Percentiles rank a stretch among this genome's conserved stretches.
Evolutionary conservation across 2,797 vertebrate species (phyloP).

Genomic region (Silurus lanzhouensis): DNA sequence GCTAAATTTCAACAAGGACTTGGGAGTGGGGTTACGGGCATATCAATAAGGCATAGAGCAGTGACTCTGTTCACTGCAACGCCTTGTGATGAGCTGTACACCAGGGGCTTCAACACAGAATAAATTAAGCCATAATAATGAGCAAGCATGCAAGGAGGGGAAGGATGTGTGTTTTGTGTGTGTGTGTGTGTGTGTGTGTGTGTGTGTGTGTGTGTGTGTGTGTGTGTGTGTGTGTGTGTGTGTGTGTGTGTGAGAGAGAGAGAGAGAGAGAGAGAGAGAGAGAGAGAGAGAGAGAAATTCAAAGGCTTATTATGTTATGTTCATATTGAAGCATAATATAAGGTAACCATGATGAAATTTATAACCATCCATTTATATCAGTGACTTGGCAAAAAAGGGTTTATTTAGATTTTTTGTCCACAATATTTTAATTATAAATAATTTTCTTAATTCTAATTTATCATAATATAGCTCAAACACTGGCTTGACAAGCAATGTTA

Average conservation of each 20-base stretch:
- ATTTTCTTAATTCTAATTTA: not conserved
- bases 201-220: too few relatives aligned
- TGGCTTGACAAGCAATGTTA: not conserved
- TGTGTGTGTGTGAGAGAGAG: too few relatives aligned
- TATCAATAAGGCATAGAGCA: constrained; percentile 46
- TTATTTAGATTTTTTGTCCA: not conserved
- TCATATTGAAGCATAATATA: not conserved
- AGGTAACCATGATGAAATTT: not conserved
- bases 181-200: too few relatives aligned
- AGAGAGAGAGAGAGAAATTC: not conserved
- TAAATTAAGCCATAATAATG: constrained; percentile 23
- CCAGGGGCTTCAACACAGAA: constrained; percentile 20
- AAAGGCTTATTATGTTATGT: not conserved
- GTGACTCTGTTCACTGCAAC: constrained; percentile 25
- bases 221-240: too few relatives aligned
- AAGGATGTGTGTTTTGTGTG: not conserved
- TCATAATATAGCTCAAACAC: not conserved
- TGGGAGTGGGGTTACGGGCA: constrained; percentile 19
- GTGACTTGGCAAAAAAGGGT: not conserved
- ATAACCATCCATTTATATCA: not conserved
- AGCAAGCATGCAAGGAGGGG: not conserved
- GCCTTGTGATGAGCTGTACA: constrained; percentile 28
- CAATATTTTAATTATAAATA: not conserved
- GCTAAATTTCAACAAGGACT: constrained; percentile 15
- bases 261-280: not conserved